These are phyloP conservation scores for Brachionus paranguensis DNA, from an alignment of 1,140 invertebrate genomes.

Conservation along the genomic window DNA sequence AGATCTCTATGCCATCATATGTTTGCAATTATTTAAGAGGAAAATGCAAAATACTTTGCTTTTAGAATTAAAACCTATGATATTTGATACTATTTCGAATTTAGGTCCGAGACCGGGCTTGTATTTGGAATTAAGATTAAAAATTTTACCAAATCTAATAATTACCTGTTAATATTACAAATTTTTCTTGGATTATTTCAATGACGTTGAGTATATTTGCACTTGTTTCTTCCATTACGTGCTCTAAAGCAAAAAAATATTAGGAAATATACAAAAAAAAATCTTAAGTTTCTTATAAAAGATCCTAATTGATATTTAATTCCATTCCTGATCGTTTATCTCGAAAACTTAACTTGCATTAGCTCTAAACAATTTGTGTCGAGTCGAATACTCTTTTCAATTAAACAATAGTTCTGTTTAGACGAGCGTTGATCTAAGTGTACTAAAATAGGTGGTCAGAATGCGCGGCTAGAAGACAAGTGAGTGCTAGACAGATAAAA, in stretches of 20 bases:
- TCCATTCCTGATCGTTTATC: background rate
- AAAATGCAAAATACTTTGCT: background rate
- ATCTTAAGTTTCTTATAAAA: background rate
- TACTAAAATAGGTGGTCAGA: background rate
- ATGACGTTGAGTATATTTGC: slow-evolving; percentile 38
- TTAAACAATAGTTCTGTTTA: background rate
- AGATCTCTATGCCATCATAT: background rate
- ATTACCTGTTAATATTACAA: slow-evolving; percentile 40
- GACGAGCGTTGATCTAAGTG: background rate
- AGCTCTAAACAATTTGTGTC: background rate
- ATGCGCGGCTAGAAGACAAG: background rate
- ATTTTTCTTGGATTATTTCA: slow-evolving; percentile 40
- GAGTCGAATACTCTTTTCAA: background rate
- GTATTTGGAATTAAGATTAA: background rate
- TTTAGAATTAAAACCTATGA: background rate
- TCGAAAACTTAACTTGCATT: background rate
- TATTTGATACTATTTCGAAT: slow-evolving; percentile 6
- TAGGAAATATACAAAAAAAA: background rate
- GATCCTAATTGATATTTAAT: background rate
- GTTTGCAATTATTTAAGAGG: background rate
- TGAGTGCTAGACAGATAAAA: background rate
- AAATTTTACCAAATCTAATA: background rate
- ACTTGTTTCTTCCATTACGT: slow-evolving; percentile 40
- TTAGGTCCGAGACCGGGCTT: background rate
- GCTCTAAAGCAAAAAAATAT: background rate